Percentiles rank a stretch among this genome's conserved stretches.
phyloP scores from a whole-genome alignment of 2,113 vertebrate species.

The Cebus imitator region DNA sequence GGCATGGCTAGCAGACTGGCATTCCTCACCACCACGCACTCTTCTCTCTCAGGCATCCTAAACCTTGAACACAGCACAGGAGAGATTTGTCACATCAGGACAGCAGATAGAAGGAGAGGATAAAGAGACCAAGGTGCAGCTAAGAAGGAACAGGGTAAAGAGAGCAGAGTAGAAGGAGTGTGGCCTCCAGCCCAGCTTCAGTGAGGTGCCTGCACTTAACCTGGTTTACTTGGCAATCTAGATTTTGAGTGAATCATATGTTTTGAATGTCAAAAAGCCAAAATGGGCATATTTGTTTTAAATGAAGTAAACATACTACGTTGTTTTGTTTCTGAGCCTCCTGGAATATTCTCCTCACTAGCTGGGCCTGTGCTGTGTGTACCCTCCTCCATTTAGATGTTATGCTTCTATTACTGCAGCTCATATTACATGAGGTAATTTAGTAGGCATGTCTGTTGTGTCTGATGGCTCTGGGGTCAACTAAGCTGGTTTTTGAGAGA shows the following conservation, averaged over 20 bases:
- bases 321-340: background rate
- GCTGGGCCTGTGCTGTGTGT: background rate
- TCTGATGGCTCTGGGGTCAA: background rate
- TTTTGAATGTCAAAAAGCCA: background rate
- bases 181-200: background rate
- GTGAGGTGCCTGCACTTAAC: background rate
- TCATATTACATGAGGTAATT: background rate
- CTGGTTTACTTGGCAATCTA: background rate
- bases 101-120: background rate
- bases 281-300: background rate
- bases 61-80: background rate
- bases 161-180: background rate
- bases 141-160: background rate
- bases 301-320: background rate
- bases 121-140: background rate
- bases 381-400: background rate
- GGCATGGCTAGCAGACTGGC: background rate
- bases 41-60: background rate
- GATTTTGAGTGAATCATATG: background rate
- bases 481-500: conserved; percentile 7
- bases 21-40: background rate
- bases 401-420: background rate
- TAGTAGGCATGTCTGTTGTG: background rate
- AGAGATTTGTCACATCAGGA: background rate
- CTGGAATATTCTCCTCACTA: background rate